phyloP scores from a whole-genome alignment of 2,888 invertebrate species.

The Allacma fusca region DNA sequence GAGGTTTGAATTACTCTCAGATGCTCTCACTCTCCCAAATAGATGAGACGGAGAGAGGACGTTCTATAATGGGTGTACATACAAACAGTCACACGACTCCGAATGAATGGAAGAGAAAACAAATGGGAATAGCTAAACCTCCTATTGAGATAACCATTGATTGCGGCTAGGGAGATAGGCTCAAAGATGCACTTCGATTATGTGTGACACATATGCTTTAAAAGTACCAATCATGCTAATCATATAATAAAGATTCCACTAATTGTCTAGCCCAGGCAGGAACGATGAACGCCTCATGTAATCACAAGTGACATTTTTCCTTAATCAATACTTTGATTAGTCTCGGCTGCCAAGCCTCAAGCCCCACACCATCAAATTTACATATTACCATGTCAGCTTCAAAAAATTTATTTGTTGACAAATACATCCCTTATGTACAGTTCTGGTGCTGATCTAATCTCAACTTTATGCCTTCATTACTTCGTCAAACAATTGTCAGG shows the following conservation, averaged over 20 bases:
- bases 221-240: constrained; percentile 25
- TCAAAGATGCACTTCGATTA: background rate
- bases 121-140: constrained; percentile 8
- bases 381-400: background rate
- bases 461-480: background rate
- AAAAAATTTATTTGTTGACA: constrained; percentile 7
- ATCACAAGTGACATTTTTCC: constrained; percentile 21
- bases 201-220: background rate
- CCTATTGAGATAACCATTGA: constrained; percentile 18
- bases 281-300: constrained; percentile 20
- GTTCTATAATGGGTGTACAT: background rate
- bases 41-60: no score
- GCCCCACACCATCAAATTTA: background rate
- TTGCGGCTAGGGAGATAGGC: constrained; percentile 8
- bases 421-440: background rate
- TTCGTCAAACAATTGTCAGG: background rate
- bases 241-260: constrained; percentile 10
- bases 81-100: background rate
- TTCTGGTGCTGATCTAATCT: background rate
- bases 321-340: constrained; percentile 27
- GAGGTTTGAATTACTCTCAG: background rate
- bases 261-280: background rate
- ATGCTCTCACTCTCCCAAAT: background rate
- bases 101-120: constrained; percentile 12
- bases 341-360: constrained; percentile 4